Conservation (phyloP, 2,888 invertebrate genomes). For the Drosophila subsilvestris region DNA sequence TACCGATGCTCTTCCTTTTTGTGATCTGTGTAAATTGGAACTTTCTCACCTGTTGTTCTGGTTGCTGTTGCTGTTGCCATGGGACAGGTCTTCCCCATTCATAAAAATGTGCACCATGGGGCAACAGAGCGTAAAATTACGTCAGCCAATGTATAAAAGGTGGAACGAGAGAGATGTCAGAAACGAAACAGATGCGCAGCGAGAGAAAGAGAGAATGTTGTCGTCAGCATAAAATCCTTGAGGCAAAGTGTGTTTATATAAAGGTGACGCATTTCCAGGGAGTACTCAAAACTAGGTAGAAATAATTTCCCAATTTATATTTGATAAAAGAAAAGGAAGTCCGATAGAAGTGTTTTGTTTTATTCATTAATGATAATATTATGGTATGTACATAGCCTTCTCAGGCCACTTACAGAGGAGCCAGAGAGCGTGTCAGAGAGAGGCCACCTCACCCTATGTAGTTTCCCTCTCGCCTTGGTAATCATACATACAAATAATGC, state of each 20-base stretch:
- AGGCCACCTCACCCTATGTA: neutral
- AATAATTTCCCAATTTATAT: neutral
- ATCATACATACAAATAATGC: no score
- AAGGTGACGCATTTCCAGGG: neutral
- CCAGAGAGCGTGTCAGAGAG: neutral
- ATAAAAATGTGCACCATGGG: slow-evolving; percentile 70
- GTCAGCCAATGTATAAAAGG: slow-evolving; percentile 58
- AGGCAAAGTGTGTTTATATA: slow-evolving; percentile 1
- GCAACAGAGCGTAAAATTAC: slow-evolving; percentile 66
- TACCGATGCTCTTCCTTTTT: neutral
- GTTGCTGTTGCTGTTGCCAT: slow-evolving; percentile 15
- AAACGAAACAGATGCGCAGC: slow-evolving; percentile 24
- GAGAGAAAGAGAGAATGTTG: neutral
- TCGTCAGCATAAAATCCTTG: slow-evolving; percentile 21
- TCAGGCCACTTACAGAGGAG: neutral
- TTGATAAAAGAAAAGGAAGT: no score
- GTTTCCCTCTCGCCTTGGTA: no score
- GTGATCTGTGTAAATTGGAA: neutral
- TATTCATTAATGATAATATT: no score
- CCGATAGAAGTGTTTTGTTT: neutral
- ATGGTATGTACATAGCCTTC: no score
- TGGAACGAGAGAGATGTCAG: slow-evolving; percentile 21
- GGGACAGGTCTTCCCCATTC: slow-evolving; percentile 63
- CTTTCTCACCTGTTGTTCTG: slow-evolving; percentile 35
- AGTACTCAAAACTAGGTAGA: neutral